These are phyloP conservation scores for Metalampra italica DNA, from an alignment of 2,888 invertebrate genomes.

Conservation along the genomic window DNA sequence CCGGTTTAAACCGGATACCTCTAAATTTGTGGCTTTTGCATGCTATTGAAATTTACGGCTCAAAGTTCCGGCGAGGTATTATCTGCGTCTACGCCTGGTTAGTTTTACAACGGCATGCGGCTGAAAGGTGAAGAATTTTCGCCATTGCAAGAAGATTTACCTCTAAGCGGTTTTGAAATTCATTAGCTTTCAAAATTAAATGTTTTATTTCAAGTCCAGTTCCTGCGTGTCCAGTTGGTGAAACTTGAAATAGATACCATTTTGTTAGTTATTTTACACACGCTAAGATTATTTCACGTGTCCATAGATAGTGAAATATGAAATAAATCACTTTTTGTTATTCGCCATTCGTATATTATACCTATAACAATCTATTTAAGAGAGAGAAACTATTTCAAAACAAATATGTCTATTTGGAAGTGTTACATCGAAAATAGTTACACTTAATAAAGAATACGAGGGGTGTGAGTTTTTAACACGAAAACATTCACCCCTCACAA, in stretches of 20 bases:
- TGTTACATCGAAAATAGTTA: slow-evolving; percentile 7
- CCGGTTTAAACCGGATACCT: slow-evolving; percentile 43
- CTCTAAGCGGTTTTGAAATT: background rate
- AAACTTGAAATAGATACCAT: too few relatives aligned
- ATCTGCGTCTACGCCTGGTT: slow-evolving; percentile 32
- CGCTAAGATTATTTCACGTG: too few relatives aligned
- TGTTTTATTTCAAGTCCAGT: too few relatives aligned
- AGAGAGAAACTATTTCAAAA: slow-evolving; percentile 7
- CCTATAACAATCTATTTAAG: background rate
- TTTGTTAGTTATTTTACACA: too few relatives aligned
- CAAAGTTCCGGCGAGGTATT: slow-evolving; percentile 52
- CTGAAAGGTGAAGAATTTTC: slow-evolving; percentile 16
- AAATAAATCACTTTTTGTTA: too few relatives aligned
- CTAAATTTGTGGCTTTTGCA: slow-evolving; percentile 12
- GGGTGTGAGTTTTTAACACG: slow-evolving; percentile 30
- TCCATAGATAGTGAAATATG: too few relatives aligned
- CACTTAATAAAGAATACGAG: slow-evolving; percentile 24
- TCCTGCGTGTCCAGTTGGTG: too few relatives aligned
- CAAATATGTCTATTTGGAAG: slow-evolving; percentile 5
- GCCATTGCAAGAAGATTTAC: background rate
- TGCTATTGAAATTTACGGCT: slow-evolving; percentile 68
- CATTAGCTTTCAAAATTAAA: too few relatives aligned
- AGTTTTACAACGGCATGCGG: slow-evolving; percentile 31
- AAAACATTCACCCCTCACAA: slow-evolving; percentile 47
- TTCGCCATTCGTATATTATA: too few relatives aligned